These are phyloP conservation scores for Microtus ochrogaster DNA, from an alignment of 2,113 vertebrate species.

Conservation along the genomic window DNA sequence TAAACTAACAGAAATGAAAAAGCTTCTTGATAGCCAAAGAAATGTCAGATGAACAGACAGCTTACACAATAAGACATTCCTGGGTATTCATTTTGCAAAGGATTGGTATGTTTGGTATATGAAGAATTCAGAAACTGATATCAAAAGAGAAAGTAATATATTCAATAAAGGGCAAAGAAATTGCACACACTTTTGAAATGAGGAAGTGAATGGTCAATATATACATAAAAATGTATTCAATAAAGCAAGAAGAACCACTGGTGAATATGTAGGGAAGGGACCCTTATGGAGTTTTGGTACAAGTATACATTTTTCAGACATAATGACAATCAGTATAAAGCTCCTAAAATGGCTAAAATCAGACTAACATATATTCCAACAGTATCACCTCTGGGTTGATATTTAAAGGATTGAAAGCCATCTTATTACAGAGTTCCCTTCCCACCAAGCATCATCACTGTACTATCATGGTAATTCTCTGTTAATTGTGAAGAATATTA, in stretches of 20 bases:
- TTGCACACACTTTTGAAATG: not conserved
- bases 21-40: too few species aligned
- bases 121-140: not conserved
- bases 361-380: not conserved
- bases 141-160: not conserved
- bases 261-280: too few species aligned
- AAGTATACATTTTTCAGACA: not conserved
- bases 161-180: not conserved
- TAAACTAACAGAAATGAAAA: not conserved
- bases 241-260: not conserved
- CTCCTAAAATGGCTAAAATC: not conserved
- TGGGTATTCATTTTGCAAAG: not conserved
- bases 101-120: not conserved
- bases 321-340: not conserved
- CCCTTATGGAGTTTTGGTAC: not conserved
- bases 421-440: too few species aligned
- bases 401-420: not conserved
- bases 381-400: too few species aligned
- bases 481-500: not conserved
- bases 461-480: not conserved
- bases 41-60: not conserved
- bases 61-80: not conserved
- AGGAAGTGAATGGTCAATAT: not conserved
- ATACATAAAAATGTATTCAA: not conserved
- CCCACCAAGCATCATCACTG: not conserved